Evolutionary conservation across 2,113 vertebrate species (phyloP).

Genomic region (Candoia aspera): DNA sequence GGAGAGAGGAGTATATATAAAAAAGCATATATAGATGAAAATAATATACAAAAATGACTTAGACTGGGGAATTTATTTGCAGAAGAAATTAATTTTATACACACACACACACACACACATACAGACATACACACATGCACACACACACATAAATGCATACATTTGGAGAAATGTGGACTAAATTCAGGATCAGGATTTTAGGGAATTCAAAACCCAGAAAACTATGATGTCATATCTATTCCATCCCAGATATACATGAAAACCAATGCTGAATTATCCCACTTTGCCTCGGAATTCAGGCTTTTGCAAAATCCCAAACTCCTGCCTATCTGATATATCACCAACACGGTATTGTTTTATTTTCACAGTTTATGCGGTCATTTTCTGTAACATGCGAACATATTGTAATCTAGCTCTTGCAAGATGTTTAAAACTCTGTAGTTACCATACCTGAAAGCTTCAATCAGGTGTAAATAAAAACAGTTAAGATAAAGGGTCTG

Average conservation of each 20-base stretch:
- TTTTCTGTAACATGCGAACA: background rate
- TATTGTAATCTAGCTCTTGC: background rate
- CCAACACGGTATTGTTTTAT: background rate
- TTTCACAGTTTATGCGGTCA: background rate
- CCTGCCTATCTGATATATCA: background rate
- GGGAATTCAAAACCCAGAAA: background rate
- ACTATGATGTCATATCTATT: background rate
- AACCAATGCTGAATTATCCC: background rate
- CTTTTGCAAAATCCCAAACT: background rate
- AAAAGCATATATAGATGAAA: no score
- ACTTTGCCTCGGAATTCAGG: background rate
- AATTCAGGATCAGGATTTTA: background rate
- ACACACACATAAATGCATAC: no score
- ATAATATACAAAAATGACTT: no score
- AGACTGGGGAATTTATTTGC: no score
- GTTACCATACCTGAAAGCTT: background rate
- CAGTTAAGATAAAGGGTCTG: background rate
- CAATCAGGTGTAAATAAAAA: background rate
- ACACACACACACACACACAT: no score
- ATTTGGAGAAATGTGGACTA: no score
- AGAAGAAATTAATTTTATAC: no score
- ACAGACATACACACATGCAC: no score
- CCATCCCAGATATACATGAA: background rate
- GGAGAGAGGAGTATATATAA: no score
- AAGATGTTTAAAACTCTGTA: background rate